Percentiles rank a stretch among this genome's conserved stretches.
Evolutionary conservation across 1,140 invertebrate species (phyloP).

Genomic region (Acyrthosiphon pisum): DNA sequence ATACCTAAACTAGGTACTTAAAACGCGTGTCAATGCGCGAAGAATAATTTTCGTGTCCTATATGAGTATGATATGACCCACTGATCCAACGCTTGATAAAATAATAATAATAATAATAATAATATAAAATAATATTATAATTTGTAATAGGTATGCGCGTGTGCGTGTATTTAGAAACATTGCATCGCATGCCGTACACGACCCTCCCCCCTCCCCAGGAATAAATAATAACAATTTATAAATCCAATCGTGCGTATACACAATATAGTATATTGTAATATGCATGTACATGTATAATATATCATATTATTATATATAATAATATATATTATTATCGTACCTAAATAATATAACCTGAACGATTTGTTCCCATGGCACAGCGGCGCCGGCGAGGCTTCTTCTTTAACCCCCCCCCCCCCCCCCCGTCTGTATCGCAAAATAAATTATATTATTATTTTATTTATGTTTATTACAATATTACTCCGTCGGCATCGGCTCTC

Average conservation of each 20-base stretch:
- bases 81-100: neutral
- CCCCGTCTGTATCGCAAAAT: neutral
- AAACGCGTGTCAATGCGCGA: no score
- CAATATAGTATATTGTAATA: neutral
- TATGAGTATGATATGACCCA: no score
- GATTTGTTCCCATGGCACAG: neutral
- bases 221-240: slow-evolving; percentile 23
- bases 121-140: neutral
- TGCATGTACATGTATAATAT: neutral
- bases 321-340: neutral
- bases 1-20: no score
- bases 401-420: neutral
- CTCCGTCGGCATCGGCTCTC: no score
- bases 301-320: no score
- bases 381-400: neutral
- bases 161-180: no score
- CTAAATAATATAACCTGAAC: no score
- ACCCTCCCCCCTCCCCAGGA: neutral
- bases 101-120: neutral
- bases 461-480: neutral
- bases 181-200: neutral
- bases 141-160: neutral
- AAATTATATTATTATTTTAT: neutral
- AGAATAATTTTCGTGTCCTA: no score
- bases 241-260: neutral